phyloP scores from a whole-genome alignment of 2,113 vertebrate species.

The Pogonocichla stellata region DNA sequence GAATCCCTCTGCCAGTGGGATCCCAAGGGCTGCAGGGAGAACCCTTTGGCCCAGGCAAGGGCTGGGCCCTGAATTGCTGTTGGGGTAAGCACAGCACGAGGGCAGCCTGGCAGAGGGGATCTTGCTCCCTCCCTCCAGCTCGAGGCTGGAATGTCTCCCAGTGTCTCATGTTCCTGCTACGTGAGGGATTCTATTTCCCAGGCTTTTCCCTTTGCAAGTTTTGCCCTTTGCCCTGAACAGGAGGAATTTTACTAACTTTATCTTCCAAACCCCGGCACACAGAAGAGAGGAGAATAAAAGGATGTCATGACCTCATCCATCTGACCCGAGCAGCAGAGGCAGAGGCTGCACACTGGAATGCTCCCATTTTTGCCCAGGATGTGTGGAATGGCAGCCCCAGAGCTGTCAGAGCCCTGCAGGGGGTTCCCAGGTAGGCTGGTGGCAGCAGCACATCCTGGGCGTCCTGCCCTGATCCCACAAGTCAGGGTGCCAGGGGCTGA shows the following conservation, averaged over 20 bases:
- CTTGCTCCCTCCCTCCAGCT: neutral
- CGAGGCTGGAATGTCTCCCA: neutral
- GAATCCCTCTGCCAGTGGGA: neutral
- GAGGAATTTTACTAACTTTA: neutral
- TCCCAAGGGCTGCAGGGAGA: neutral
- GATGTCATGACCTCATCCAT: neutral
- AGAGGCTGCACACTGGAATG: neutral
- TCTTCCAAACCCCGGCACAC: neutral
- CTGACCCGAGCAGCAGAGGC: neutral
- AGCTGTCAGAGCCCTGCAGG: fast-evolving
- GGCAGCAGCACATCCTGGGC: fast-evolving
- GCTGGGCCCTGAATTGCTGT: fast-evolving
- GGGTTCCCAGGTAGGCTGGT: neutral
- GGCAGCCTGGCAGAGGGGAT: neutral
- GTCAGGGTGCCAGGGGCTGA: fast-evolving
- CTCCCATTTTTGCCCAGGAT: neutral
- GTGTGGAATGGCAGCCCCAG: neutral
- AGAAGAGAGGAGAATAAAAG: neutral
- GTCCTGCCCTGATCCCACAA: neutral
- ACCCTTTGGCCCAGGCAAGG: neutral
- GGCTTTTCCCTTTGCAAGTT: neutral
- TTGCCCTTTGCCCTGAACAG: constrained; percentile 6
- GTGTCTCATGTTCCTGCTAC: neutral
- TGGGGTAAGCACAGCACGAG: fast-evolving
- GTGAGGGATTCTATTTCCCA: neutral